Evolutionary conservation across 2,113 vertebrate species (phyloP).

Genomic region (Loxodonta africana): DNA sequence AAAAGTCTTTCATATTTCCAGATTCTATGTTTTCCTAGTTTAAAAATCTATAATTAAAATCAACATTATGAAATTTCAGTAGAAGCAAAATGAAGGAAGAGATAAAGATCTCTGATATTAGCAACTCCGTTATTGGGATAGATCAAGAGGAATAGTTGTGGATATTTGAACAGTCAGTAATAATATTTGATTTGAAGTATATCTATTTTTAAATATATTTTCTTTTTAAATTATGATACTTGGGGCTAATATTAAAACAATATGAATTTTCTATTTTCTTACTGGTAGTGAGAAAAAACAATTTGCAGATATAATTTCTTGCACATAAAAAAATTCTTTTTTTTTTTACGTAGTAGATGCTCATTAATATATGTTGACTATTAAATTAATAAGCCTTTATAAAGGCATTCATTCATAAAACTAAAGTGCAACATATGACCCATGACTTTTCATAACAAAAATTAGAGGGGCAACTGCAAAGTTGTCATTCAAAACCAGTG

Average conservation of each 20-base stretch:
- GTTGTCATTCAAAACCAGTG: neutral
- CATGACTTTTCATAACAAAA: neutral
- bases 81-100: neutral
- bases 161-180: neutral
- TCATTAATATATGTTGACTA: neutral
- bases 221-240: neutral
- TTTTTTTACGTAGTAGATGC: neutral
- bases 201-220: neutral
- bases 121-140: neutral
- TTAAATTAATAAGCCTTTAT: neutral
- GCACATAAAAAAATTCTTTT: neutral
- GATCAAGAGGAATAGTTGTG: neutral
- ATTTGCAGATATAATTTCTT: neutral
- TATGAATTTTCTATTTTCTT: neutral
- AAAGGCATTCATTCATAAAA: neutral
- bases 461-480: neutral
- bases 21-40: neutral
- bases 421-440: neutral
- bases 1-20: neutral
- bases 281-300: neutral
- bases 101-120: neutral
- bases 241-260: neutral
- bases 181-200: neutral
- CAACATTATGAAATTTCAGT: neutral
- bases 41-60: slow-evolving; percentile 7